Evolutionary conservation across 2,797 vertebrate species (phyloP).

Genomic region (Toxotes lorentzi): DNA sequence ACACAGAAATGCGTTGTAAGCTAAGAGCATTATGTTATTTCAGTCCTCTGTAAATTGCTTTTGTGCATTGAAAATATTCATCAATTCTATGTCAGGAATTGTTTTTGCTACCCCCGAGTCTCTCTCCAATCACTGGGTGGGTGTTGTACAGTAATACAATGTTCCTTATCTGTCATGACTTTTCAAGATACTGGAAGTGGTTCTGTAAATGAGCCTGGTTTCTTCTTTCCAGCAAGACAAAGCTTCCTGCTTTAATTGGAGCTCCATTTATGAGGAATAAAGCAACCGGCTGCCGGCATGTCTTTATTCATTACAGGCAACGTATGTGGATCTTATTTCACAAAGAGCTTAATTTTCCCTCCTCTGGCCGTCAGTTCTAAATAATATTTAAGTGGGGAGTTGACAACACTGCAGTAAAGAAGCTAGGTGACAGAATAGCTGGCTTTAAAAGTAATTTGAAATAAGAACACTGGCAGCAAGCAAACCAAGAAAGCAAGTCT

Average conservation of each 20-base stretch:
- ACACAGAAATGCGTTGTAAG: slow-evolving; percentile 63
- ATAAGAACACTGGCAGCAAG: slow-evolving; percentile 25
- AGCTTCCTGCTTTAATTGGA: slow-evolving; percentile 79
- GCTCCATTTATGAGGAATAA: slow-evolving; percentile 68
- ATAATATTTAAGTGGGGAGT: slow-evolving; percentile 60
- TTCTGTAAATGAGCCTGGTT: slow-evolving; percentile 75
- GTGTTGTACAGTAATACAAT: slow-evolving; percentile 64
- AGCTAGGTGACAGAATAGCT: slow-evolving; percentile 50
- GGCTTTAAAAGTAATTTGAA: slow-evolving; percentile 46
- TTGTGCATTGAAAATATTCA: slow-evolving; percentile 73
- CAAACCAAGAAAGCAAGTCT: slow-evolving; percentile 25
- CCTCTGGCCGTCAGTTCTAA: slow-evolving; percentile 55
- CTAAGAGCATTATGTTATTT: slow-evolving; percentile 67
- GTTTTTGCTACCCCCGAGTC: slow-evolving; percentile 69
- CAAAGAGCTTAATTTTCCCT: slow-evolving; percentile 61
- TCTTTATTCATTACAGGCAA: slow-evolving; percentile 64
- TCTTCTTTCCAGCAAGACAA: slow-evolving; percentile 71
- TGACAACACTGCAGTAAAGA: slow-evolving; percentile 36
- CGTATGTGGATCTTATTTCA: slow-evolving; percentile 67
- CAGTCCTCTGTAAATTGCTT: slow-evolving; percentile 70
- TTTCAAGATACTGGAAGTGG: slow-evolving; percentile 65
- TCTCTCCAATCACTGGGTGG: slow-evolving; percentile 65
- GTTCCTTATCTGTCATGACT: slow-evolving; percentile 78
- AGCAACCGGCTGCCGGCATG: slow-evolving; percentile 65
- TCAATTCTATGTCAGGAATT: slow-evolving; percentile 73